Evolutionary conservation across 2,888 invertebrate species (phyloP), one percentile per base, ranked within the genome.

Genomic region (Chloroclystis v-ata): DNA sequence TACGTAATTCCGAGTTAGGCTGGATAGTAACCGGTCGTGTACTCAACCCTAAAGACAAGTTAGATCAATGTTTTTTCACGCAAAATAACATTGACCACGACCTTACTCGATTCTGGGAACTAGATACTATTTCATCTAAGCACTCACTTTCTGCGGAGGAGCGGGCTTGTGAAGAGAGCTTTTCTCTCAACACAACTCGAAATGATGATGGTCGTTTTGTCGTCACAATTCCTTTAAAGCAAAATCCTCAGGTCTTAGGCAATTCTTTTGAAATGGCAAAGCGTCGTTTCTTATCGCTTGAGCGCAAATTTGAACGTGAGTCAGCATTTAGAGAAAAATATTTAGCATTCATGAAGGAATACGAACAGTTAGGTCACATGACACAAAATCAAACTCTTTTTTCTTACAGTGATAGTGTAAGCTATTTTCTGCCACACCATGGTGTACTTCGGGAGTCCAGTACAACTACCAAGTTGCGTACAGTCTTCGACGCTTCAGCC

Each of bases 401-500:
- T 26, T n/a, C 26, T 9, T 9, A 26, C 26, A 9, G 1, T 26
- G 9, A 26, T 9, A 26, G 9, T n/a, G n/a, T n/a, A n/a, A n/a
- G n/a, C n/a, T n/a, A n/a, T n/a, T n/a, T n/a, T n/a, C n/a, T n/a
- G n/a, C n/a, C n/a, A n/a, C n/a, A n/a, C n/a, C n/a, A n/a, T n/a
- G n/a, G n/a, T n/a, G n/a, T n/a, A n/a, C n/a, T 28, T 10, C 2
- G 28, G 28, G 28, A 28, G 32, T 33, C 32, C 13, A 33, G 32
- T 33, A 35, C 35, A 10, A 35, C 10, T n/a, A 28, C 28, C 10
- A 28, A 28, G 35, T 35, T 35, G 20, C 16, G n/a, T 35, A 35
- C 35, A 20, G 35, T 35, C 20, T 35, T 35, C 10, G 20, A 35
- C 35, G 16, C 35, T n/a, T 35, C 35, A 35, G 35, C 35, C 35